Conservation (phyloP, 2,888 invertebrate genomes). For the Rotaria sp. region DNA sequence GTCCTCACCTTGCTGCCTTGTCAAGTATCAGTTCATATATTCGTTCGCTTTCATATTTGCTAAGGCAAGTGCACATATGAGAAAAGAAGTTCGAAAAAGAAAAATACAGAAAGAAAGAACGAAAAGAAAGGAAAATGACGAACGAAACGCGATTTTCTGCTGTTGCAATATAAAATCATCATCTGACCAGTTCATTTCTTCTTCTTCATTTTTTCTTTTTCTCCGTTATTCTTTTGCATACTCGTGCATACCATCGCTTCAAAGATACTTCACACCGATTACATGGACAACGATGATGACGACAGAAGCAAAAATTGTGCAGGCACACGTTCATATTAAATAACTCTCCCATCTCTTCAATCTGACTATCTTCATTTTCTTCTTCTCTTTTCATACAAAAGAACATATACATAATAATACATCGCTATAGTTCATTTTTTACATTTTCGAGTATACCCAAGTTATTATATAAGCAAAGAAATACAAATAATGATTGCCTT, state of each 20-base stretch:
- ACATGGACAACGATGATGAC: not conserved
- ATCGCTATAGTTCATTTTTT: not conserved
- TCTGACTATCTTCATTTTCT: conserved; percentile 8
- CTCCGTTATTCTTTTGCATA: not conserved
- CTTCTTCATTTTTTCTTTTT: not conserved
- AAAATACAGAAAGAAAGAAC: not conserved
- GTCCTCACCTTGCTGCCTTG: not conserved
- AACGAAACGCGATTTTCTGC: not conserved
- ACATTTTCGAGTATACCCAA: not conserved
- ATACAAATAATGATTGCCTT: not conserved
- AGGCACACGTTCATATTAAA: not conserved
- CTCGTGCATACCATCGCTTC: not conserved
- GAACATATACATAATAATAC: not conserved
- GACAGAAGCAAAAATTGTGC: conserved; percentile 1
- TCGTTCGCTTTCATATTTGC: not conserved
- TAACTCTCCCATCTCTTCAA: conserved; percentile 3
- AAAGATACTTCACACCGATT: not conserved
- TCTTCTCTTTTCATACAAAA: conserved; percentile 1
- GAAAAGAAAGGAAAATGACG: not conserved
- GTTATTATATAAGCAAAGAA: conserved; percentile 1
- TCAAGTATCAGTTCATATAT: conserved; percentile 9
- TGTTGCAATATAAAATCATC: conserved; percentile 15
- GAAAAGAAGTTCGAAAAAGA: not conserved
- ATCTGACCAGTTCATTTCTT: conserved; percentile 20
- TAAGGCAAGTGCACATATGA: not conserved